Percentiles rank a stretch among this genome's conserved stretches.
These are phyloP conservation scores for Anolis carolinensis DNA, from an alignment of 2,113 vertebrate species.

Conservation along the genomic window DNA sequence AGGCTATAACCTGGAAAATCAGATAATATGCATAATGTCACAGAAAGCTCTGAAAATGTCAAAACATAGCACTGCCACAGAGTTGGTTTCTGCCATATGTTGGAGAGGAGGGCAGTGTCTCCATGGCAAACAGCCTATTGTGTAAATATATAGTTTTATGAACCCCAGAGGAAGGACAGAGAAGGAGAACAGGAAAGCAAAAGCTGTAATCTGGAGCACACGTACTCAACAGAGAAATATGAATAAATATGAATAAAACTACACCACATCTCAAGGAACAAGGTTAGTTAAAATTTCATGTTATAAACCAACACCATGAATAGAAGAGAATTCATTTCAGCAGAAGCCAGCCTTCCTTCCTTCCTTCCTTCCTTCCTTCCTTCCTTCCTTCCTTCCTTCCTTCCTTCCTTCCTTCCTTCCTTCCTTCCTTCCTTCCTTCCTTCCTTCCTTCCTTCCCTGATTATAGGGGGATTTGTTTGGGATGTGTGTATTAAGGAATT, in stretches of 20 bases:
- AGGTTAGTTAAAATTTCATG: neutral
- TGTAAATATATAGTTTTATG: conserved; percentile 19
- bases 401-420: neutral
- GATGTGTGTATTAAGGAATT: neutral
- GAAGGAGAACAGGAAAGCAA: neutral
- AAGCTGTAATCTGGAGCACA: neutral
- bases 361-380: too few species aligned
- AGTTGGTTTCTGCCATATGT: conserved; percentile 37
- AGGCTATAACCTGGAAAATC: conserved; percentile 44
- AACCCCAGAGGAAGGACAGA: conserved; percentile 10
- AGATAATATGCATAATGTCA: conserved; percentile 50
- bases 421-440: neutral
- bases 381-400: neutral
- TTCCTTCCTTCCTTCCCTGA: neutral
- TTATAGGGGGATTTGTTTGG: neutral
- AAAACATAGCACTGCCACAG: conserved; percentile 64
- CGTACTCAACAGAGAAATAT: neutral
- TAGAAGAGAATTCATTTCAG: neutral
- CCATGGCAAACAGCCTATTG: conserved; percentile 44
- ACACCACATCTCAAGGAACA: neutral
- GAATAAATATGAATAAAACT: neutral
- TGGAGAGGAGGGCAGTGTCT: conserved; percentile 38
- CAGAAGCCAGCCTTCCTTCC: too few species aligned
- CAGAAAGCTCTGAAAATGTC: conserved; percentile 52
- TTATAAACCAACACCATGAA: neutral